Conservation (phyloP, 37 sponge, comb jelly and placozoan species). For the Bolinopsis microptera region DNA sequence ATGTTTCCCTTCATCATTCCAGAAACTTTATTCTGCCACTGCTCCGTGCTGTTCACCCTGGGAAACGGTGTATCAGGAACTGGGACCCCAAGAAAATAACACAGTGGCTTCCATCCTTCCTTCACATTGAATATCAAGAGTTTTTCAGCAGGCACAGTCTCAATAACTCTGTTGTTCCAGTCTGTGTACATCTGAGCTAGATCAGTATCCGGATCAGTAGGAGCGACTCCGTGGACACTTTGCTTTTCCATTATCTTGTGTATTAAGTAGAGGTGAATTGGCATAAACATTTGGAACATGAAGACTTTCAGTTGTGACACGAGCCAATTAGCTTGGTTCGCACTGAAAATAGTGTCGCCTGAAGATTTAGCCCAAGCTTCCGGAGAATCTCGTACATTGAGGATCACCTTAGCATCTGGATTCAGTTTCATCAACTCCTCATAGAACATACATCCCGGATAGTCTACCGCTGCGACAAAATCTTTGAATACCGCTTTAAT, state of each 20-base stretch:
- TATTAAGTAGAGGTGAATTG: background rate
- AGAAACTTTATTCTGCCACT: background rate
- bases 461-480: background rate
- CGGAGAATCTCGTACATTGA: conserved; percentile 5
- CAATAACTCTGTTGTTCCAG: background rate
- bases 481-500: background rate
- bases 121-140: conserved; percentile 44
- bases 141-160: conserved; percentile 35
- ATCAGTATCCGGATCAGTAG: background rate
- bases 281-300: background rate
- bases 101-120: conserved; percentile 54
- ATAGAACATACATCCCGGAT: background rate
- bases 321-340: background rate
- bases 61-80: conserved; percentile 47
- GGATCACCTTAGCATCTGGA: conserved; percentile 11
- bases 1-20: background rate
- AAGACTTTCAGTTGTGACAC: background rate
- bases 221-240: background rate
- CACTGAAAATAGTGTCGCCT: background rate
- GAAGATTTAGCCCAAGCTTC: conserved; percentile 1
- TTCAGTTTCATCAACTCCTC: background rate
- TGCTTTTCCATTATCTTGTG: background rate
- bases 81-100: conserved; percentile 33
- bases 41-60: background rate
- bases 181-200: conserved; percentile 43